These are phyloP conservation scores for Prunella strophiata DNA, from an alignment of 2,797 vertebrate genomes.

Conservation along the genomic window DNA sequence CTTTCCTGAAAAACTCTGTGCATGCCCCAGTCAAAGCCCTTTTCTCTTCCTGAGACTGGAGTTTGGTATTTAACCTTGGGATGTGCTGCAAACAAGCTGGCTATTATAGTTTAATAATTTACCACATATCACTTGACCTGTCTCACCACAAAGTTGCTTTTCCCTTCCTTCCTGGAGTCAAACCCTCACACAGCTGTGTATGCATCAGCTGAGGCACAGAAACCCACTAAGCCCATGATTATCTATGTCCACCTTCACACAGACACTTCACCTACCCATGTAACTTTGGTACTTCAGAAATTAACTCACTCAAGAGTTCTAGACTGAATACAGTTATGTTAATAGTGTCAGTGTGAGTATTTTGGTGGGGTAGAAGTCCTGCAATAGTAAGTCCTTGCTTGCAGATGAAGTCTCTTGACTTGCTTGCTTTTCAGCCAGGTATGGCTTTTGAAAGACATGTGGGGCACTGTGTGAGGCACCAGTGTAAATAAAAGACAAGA, in stretches of 20 bases:
- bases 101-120: conserved; percentile 1
- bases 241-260: neutral
- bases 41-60: neutral
- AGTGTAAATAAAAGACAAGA: neutral
- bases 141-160: neutral
- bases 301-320: neutral
- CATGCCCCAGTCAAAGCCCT: rapidly evolving
- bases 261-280: neutral
- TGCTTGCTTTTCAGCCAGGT: neutral
- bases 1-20: neutral
- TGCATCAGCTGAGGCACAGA: neutral
- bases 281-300: neutral
- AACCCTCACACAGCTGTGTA: neutral
- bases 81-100: neutral
- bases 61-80: neutral
- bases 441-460: neutral
- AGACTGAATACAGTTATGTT: neutral
- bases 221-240: neutral
- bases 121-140: neutral
- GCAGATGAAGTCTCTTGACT: rapidly evolving
- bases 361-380: rapidly evolving
- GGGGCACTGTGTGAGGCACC: rapidly evolving
- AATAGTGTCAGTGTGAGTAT: neutral
- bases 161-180: neutral
- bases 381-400: neutral